Evolutionary conservation across 53 echinoderm and acorn worm genomes (phyloP), one percentile per base, ranked within the genome.

Genomic region (Apostichopus leukothele): DNA sequence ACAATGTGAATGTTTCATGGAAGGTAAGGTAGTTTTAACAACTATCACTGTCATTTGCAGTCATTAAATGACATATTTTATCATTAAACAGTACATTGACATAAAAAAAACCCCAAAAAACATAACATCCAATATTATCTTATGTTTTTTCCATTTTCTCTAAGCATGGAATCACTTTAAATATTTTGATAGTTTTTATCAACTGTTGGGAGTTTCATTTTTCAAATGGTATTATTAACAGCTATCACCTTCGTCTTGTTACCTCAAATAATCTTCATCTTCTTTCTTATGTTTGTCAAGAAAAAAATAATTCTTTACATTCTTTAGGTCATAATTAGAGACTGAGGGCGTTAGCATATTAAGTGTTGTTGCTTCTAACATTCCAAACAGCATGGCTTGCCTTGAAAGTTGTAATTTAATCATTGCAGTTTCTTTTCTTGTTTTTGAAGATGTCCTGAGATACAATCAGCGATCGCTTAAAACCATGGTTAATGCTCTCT

Each of bases 401-500:
- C 63, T 63, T 63, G 63, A 7, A 63, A 63, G 63, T 63, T 13
- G 6, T 79, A 79, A 79, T 79, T 79, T 79, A 79, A 79, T 51
- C 79, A 79, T 51, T 21, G 75, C 19, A 13, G 12, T 7, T 53
- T 5, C 53, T 14, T 79, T 52, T 19, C 14, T 16, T 12, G 13
- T 53, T 79, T 18, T n/a, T 79, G 51, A 16, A 53, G 19, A 51
- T 19, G 39, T 39, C 39, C 39, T 39, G 39, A n/a, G 18, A 79
- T 50, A 51, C n/a, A 79, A 51, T 11, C 53, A 79, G 50, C 53
- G 50, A 7, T 7, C 53, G 79, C 79, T 51, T 53, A 18, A 39
- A 79, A 79, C 79, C 51, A 53, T 79, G 7, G 51, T 79, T 79
- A 79, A 52, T 63, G 51, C 51, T 79, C 53, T 79, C 16, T 79